phyloP scores from a whole-genome alignment of 2,888 invertebrate species.

The Unio pictorum region DNA sequence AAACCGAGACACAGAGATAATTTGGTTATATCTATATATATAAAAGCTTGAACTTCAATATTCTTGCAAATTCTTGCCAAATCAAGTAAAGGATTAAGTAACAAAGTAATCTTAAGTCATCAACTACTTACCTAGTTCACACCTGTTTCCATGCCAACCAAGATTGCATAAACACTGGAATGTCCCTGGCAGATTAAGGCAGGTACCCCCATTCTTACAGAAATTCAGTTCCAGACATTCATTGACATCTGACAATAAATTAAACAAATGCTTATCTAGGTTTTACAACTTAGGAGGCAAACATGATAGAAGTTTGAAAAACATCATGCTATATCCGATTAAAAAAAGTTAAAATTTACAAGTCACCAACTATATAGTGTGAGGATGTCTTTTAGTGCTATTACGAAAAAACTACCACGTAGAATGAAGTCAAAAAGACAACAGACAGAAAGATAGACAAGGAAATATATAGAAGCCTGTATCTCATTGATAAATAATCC shows the following conservation, averaged over 20 bases:
- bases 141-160: conserved; percentile 32
- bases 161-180: conserved; percentile 28
- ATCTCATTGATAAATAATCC: conserved; percentile 6
- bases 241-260: conserved; percentile 27
- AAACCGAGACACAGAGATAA: too few relatives aligned
- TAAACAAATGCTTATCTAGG: too few relatives aligned
- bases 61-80: conserved; percentile 8
- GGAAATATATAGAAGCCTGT: not conserved
- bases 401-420: not conserved
- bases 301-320: too few relatives aligned
- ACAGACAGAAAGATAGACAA: not conserved
- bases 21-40: too few relatives aligned
- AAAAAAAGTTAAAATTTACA: too few relatives aligned
- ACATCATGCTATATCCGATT: too few relatives aligned
- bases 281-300: too few relatives aligned
- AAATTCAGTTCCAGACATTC: conserved; percentile 32
- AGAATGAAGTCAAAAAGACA: not conserved
- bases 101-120: too few relatives aligned
- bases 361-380: too few relatives aligned
- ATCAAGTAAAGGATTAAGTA: too few relatives aligned
- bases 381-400: not conserved
- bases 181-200: conserved; percentile 28
- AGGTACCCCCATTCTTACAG: conserved; percentile 42
- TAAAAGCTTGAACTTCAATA: not conserved
- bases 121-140: conserved; percentile 19